Conservation (phyloP, 2,797 vertebrate species). For the Benthosema pterotum region DNA sequence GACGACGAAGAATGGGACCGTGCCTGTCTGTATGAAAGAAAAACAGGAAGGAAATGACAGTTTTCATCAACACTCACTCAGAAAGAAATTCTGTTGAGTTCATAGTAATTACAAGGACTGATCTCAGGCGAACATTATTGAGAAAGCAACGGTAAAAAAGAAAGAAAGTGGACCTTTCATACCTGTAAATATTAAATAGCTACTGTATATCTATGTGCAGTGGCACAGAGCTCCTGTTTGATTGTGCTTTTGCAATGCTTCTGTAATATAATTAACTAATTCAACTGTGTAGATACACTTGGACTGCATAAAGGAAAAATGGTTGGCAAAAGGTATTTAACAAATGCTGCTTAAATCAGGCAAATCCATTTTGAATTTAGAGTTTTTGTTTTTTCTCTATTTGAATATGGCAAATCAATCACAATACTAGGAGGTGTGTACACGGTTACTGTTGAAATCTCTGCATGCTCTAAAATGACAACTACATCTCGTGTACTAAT, state of each 20-base stretch:
- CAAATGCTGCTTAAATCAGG: constrained; percentile 48
- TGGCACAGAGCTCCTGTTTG: constrained; percentile 19
- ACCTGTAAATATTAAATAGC: constrained; percentile 45
- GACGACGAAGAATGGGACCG: not conserved
- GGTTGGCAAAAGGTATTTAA: constrained; percentile 23
- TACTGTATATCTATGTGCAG: constrained; percentile 36
- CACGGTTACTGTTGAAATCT: constrained; percentile 3
- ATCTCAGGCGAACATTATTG: constrained; percentile 26
- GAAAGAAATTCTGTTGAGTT: not conserved
- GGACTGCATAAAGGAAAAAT: constrained; percentile 7
- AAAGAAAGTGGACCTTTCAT: constrained; percentile 18
- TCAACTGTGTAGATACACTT: constrained; percentile 8
- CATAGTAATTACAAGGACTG: not conserved
- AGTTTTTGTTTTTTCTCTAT: constrained; percentile 33
- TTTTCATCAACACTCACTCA: not conserved
- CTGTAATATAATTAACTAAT: constrained; percentile 11
- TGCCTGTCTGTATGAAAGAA: not conserved
- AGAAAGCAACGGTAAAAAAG: not conserved
- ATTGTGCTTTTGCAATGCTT: constrained; percentile 35
- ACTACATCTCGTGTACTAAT: not conserved
- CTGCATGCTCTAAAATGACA: constrained; percentile 20
- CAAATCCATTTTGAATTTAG: constrained; percentile 30
- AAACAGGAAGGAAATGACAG: not conserved
- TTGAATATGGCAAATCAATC: constrained; percentile 15
- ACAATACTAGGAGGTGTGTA: constrained; percentile 26